Conservation (phyloP, 2,888 invertebrate species). For the Candidula unifasciata region DNA sequence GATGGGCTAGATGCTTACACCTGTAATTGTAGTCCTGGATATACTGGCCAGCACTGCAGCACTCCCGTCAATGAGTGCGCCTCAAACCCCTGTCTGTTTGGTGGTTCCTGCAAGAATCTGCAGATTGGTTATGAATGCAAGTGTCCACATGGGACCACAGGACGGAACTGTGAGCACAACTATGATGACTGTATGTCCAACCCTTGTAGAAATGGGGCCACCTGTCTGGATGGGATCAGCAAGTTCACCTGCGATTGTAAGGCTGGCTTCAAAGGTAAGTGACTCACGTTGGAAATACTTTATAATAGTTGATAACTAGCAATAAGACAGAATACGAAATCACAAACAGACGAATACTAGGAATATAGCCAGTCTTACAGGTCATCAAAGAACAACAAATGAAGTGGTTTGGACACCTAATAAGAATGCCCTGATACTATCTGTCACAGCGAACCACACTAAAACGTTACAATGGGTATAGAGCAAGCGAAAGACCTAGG, state of each 20-base stretch:
- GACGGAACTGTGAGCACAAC: conserved; percentile 80
- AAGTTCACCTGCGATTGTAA: conserved; percentile 90
- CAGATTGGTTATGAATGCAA: conserved; percentile 79
- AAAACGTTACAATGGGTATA: too few relatives aligned
- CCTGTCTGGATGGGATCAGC: conserved; percentile 90
- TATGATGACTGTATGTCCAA: conserved; percentile 95
- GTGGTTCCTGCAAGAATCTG: conserved; percentile 95
- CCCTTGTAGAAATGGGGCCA: conserved; percentile 95
- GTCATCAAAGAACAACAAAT: too few relatives aligned
- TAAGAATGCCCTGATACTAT: too few relatives aligned
- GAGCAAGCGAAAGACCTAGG: too few relatives aligned
- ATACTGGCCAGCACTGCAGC: conserved; percentile 70
- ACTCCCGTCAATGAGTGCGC: conserved; percentile 78
- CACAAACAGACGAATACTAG: too few relatives aligned
- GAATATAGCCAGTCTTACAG: too few relatives aligned
- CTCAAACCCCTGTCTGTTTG: conserved; percentile 94
- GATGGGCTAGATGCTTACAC: conserved; percentile 87
- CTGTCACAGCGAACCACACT: too few relatives aligned
- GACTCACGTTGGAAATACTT: background rate
- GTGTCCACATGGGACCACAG: conserved; percentile 67
- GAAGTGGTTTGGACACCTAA: too few relatives aligned
- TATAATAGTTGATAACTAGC: too few relatives aligned
- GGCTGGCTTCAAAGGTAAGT: conserved; percentile 87
- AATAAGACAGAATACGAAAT: too few relatives aligned
- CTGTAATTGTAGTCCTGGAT: conserved; percentile 73